Percentiles rank a stretch among this genome's conserved stretches.
Evolutionary conservation across 2,888 invertebrate species (phyloP).

Genomic region (Nomada hirtipes): DNA sequence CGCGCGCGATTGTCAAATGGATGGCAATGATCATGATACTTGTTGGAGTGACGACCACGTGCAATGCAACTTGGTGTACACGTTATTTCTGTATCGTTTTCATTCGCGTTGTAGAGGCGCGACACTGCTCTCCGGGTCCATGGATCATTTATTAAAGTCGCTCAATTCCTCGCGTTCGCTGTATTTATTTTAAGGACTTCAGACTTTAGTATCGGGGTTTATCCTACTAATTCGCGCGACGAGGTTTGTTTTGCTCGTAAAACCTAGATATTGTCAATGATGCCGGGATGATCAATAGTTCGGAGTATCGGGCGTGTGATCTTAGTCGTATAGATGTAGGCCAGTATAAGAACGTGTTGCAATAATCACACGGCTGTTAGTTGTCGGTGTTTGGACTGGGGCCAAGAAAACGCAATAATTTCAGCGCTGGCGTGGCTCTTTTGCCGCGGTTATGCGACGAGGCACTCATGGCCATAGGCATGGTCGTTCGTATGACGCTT

Average conservation of each 20-base stretch:
- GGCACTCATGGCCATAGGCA: conserved; percentile 71
- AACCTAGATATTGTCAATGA: not conserved
- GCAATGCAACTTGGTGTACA: conserved; percentile 27
- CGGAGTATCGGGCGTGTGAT: conserved; percentile 16
- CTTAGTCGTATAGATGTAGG: conserved; percentile 64
- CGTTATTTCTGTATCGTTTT: not conserved
- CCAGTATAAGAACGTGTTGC: conserved; percentile 70
- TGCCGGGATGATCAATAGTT: conserved; percentile 23
- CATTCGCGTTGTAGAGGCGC: not conserved
- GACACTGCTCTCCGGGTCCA: not conserved
- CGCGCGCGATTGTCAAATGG: conserved; percentile 25
- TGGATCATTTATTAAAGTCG: conserved; percentile 24
- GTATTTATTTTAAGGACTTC: not conserved
- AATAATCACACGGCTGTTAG: conserved; percentile 70
- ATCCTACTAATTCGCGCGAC: not conserved
- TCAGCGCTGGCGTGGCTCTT: conserved; percentile 70
- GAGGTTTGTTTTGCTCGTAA: not conserved
- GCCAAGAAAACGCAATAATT: conserved; percentile 79
- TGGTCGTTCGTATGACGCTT: conserved; percentile 46
- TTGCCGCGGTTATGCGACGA: conserved; percentile 66
- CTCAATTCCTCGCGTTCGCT: not conserved
- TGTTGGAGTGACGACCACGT: conserved; percentile 61
- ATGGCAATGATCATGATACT: conserved; percentile 50
- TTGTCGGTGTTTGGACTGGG: conserved; percentile 69
- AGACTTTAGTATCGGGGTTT: not conserved